These are phyloP conservation scores for Andrena camellia DNA, from an alignment of 2,888 invertebrate species.

Conservation along the genomic window DNA sequence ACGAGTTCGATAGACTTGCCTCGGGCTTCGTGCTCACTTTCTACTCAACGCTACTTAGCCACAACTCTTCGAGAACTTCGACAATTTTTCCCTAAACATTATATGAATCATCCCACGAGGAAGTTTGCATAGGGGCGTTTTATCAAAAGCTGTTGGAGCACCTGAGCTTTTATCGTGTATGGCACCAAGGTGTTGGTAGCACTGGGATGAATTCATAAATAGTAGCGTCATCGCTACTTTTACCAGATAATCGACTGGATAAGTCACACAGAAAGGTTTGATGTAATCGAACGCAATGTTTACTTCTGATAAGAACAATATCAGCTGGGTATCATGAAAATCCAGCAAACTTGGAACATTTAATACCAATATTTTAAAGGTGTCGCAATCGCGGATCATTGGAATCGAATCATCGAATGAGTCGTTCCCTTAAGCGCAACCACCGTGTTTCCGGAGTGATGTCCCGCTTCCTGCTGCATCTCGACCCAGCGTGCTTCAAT, in stretches of 20 bases:
- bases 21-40: conserved; percentile 20
- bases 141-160: too few species aligned
- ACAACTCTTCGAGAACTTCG: background rate
- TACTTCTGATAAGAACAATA: too few species aligned
- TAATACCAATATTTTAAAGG: background rate
- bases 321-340: background rate
- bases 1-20: background rate
- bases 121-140: too few species aligned
- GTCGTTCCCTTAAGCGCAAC: conserved; percentile 29
- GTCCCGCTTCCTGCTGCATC: conserved; percentile 49
- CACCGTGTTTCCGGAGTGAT: conserved; percentile 59
- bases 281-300: too few species aligned
- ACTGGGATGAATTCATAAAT: too few species aligned
- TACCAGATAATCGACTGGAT: too few species aligned
- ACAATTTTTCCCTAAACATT: background rate
- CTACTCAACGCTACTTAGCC: background rate
- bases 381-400: background rate
- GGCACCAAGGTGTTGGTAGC: too few species aligned
- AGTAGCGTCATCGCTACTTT: too few species aligned
- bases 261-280: too few species aligned
- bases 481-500: conserved; percentile 29
- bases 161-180: too few species aligned
- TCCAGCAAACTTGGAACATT: background rate
- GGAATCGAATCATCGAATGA: background rate
- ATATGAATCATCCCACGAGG: too few species aligned